Evolutionary conservation across 2,797 vertebrate species (phyloP).

Genomic region (Rhinogobio ventralis): DNA sequence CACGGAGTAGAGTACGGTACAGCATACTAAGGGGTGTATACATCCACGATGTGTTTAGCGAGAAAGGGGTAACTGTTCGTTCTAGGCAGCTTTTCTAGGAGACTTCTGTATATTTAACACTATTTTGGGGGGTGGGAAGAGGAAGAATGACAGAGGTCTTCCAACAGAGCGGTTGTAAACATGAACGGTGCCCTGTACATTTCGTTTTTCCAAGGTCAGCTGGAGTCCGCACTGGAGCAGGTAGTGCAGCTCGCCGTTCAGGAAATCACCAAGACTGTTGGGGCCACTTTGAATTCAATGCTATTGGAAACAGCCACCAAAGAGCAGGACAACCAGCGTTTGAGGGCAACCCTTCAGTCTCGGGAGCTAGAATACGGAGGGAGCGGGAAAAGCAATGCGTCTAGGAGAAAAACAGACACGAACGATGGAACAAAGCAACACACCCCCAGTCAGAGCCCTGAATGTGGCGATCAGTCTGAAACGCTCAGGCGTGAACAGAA

Average conservation of each 20-base stretch:
- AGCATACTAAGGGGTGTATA: slow-evolving; percentile 58
- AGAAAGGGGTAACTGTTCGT: slow-evolving; percentile 56
- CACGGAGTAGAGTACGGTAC: slow-evolving; percentile 65
- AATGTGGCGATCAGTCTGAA: slow-evolving; percentile 63
- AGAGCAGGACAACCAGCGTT: slow-evolving; percentile 79
- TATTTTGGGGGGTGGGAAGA: slow-evolving; percentile 46
- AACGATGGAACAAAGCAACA: slow-evolving; percentile 67
- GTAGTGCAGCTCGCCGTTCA: slow-evolving; percentile 83
- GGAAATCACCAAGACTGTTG: slow-evolving; percentile 80
- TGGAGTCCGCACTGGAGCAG: slow-evolving; percentile 83
- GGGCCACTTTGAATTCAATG: slow-evolving; percentile 77
- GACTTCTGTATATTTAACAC: slow-evolving; percentile 47
- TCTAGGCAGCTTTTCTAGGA: slow-evolving; percentile 52
- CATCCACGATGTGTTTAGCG: slow-evolving; percentile 60
- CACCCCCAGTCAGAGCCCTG: slow-evolving; percentile 63
- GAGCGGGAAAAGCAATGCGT: slow-evolving; percentile 46
- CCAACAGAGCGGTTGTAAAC: slow-evolving; percentile 63
- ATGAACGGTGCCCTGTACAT: slow-evolving; percentile 84
- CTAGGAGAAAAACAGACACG: slow-evolving; percentile 56
- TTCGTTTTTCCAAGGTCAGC: slow-evolving; percentile 85
- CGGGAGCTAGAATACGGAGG: slow-evolving; percentile 56
- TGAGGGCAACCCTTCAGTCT: slow-evolving; percentile 70
- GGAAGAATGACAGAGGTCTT: slow-evolving; percentile 74
- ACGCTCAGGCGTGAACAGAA: slow-evolving; percentile 77
- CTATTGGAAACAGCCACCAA: slow-evolving; percentile 78